Base-by-base conservation (phyloP, 2,888 invertebrate species). In the Amphipyra tragopoginis region DNA sequence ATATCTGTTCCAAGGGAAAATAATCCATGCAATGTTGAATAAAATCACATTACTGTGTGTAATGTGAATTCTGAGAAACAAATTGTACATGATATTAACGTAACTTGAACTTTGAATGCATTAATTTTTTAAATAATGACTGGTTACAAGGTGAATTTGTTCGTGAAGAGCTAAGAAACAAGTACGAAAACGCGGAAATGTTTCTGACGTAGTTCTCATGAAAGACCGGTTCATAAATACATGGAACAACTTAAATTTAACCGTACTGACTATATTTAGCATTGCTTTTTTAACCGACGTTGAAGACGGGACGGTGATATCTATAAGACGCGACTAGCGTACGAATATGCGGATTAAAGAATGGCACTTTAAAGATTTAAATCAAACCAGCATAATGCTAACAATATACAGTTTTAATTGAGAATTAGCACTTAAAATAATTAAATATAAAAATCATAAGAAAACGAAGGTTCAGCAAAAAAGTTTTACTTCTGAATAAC, bases 161-260 rank as follows among this genome's bases (percentile, higher is more conserved):
- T 65, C 43, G 49, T 51, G 55, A 56, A 66, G 48, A 36, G 33
- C 36, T n/a, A 44, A 45, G 51, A 42, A 38, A 50, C 10, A 29
- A 47, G 15, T 43, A 44, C 15, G 29, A 44, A 38, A 63, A 75
- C 40, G 49, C 69, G 69, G 69, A 75, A 75, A 60, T 48, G 34
- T 36, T 38, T 14, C 38, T 52, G 48, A 40, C 54, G 54, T 39
- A 49, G 53, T 49, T 14, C 36, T 43, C 57, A 59, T 5, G 33
- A 33, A 50, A 43, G 42, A 72, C 64, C 54, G 59, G 72, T 62
- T 61, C 48, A 34, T 13, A 51, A 51, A 50, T 45, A 52, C 43
- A 26, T 40, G 26, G 8, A 26, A 10, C 40, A 40, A 55, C 40
- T 29, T 40, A 55, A 44, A 44, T 36, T 51, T 36, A 52, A 43